These are phyloP conservation scores for Hipparchia sbordonii DNA, from an alignment of 2,888 invertebrate species.

Conservation along the genomic window DNA sequence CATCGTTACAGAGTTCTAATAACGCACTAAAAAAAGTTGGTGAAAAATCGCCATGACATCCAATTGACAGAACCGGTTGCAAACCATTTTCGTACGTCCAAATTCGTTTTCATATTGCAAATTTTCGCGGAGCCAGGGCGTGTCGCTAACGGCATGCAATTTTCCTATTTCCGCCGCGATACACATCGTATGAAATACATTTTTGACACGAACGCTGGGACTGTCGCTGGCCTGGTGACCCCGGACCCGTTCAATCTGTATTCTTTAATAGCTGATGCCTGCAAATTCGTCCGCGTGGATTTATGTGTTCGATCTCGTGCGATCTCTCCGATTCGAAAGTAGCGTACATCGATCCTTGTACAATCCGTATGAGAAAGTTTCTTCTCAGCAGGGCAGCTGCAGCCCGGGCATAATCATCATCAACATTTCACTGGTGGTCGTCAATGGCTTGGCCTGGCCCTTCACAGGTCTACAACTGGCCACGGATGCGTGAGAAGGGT, in stretches of 20 bases:
- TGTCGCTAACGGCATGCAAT: constrained; percentile 25
- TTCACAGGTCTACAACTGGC: too few relatives aligned
- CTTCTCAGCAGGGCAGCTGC: too few relatives aligned
- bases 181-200: constrained; percentile 17
- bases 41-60: neutral
- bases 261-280: neutral
- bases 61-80: neutral
- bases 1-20: neutral
- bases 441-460: too few relatives aligned
- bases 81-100: neutral
- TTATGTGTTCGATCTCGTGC: too few relatives aligned
- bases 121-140: constrained; percentile 2
- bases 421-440: too few relatives aligned
- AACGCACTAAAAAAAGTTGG: neutral
- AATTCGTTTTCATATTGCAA: constrained; percentile 16
- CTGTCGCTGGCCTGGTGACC: neutral
- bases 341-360: too few relatives aligned
- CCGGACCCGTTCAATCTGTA: neutral
- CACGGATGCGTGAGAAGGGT: too few relatives aligned
- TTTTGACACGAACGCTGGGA: constrained; percentile 18
- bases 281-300: too few relatives aligned
- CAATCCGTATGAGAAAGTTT: too few relatives aligned
- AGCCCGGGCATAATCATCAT: too few relatives aligned
- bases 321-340: too few relatives aligned
- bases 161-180: constrained; percentile 27